phyloP scores from a whole-genome alignment of 2,888 invertebrate genomes.

The Tyria jacobaeae region DNA sequence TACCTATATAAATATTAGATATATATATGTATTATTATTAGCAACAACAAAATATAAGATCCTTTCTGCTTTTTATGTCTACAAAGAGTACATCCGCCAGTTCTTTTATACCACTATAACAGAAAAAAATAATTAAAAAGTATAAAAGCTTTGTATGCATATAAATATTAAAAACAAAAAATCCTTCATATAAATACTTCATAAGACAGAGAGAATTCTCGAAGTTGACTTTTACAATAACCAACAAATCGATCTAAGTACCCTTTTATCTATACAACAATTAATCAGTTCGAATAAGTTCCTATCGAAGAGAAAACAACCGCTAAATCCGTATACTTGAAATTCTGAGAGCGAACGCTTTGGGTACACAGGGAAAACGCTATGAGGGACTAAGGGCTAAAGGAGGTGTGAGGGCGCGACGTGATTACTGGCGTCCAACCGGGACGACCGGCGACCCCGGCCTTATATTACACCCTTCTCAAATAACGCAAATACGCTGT shows the following conservation, averaged over 20 bases:
- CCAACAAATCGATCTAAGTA: background rate
- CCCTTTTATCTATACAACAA: background rate
- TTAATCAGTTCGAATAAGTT: slow-evolving; percentile 30
- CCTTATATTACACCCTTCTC: slow-evolving; percentile 38
- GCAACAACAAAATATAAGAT: too few relatives aligned
- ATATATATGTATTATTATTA: too few relatives aligned
- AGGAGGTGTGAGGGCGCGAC: slow-evolving; percentile 77
- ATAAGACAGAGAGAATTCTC: background rate
- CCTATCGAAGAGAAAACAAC: slow-evolving; percentile 37
- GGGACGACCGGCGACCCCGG: slow-evolving; percentile 67
- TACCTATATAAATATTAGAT: too few relatives aligned
- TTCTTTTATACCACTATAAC: too few relatives aligned
- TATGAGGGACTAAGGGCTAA: slow-evolving; percentile 40
- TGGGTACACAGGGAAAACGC: slow-evolving; percentile 53
- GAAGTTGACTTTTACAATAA: background rate
- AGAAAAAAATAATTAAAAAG: too few relatives aligned
- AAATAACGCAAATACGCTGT: slow-evolving; percentile 41
- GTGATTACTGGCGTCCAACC: slow-evolving; percentile 76
- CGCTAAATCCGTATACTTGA: slow-evolving; percentile 68
- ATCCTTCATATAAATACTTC: too few relatives aligned
- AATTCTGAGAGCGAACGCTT: slow-evolving; percentile 66
- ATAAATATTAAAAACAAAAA: too few relatives aligned
- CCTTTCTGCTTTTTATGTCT: too few relatives aligned
- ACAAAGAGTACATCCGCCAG: too few relatives aligned
- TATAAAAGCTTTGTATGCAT: too few relatives aligned